These are phyloP conservation scores for Cosmopolites sordidus DNA, from an alignment of 2,888 invertebrate species.

Conservation along the genomic window DNA sequence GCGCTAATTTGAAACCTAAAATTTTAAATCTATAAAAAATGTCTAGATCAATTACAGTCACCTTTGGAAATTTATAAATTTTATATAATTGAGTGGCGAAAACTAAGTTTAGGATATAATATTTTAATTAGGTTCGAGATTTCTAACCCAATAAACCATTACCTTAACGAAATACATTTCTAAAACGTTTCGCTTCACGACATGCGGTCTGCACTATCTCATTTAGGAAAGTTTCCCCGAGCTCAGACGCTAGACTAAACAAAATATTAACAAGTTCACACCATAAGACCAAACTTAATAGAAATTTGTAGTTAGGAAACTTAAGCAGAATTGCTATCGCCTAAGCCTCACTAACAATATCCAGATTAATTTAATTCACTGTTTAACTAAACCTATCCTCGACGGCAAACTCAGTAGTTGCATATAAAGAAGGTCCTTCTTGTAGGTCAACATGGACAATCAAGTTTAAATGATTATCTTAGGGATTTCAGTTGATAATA, in stretches of 20 bases:
- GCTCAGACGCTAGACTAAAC: conserved; percentile 4
- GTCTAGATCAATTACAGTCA: too few relatives aligned
- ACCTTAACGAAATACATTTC: too few relatives aligned
- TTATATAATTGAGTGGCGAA: too few relatives aligned
- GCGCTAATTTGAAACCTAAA: too few relatives aligned
- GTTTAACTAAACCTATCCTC: conserved; percentile 12
- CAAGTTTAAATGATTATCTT: conserved; percentile 6
- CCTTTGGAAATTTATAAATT: too few relatives aligned
- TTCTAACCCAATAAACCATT: too few relatives aligned
- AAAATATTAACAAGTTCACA: conserved; percentile 11
- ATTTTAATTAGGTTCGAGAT: too few relatives aligned
- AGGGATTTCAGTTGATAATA: conserved; percentile 2
- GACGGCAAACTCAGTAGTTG: conserved; percentile 6
- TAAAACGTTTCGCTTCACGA: too few relatives aligned
- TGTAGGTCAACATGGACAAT: conserved; percentile 4
- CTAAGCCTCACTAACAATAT: conserved; percentile 12
- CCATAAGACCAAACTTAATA: conserved; percentile 10
- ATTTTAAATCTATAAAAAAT: too few relatives aligned
- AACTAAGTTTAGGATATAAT: too few relatives aligned
- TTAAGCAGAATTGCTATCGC: conserved; percentile 7
- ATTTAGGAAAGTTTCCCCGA: not conserved
- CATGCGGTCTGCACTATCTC: conserved; percentile 1
- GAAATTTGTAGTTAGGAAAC: conserved; percentile 13
- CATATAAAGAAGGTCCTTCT: conserved; percentile 11
- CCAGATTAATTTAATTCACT: conserved; percentile 16